Base-by-base conservation (phyloP, 2,888 invertebrate genomes). In the Eilema depressum region DNA sequence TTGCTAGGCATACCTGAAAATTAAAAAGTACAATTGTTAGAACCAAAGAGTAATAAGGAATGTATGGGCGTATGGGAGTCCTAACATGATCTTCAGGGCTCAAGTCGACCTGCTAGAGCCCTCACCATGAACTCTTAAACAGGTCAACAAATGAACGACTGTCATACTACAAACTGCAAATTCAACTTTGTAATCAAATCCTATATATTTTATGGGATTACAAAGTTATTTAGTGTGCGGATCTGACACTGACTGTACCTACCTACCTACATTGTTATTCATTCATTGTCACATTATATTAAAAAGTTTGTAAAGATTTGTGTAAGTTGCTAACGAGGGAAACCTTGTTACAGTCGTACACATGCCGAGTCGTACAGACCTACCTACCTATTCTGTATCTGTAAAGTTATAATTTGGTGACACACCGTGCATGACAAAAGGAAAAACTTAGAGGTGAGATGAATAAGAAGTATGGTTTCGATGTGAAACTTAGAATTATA, bases 1-100 rank as follows among this genome's bases (percentile, higher is more conserved):
- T 65, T 63, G 93, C 87, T 79, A 94, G 83, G 80, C 89, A 91
- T 76, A 93, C 89, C 94, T 94, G 92, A 75, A 93, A 92, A n/a
- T 8, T 26, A 17, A 63, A n/a, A 23, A 60, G 3, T 56, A 56
- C 30, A 53, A 28, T 12, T 41, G 20, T 17, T 47, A 33, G 47
- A 20, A 47, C 7, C 20, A 47, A 20, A 20, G 8, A 20, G 20
- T 20, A 17, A 2, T 5, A 41, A 41, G 41, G 17, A 41, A 41
- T 41, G 17, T 37, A 37, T 37, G 14, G 37, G 37, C 12, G 14
- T 37, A 1, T 37, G 37, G 37, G 14, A 7, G 30, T 30, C 7
- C 30, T 30, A 3, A 30, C n/a, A n/a, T n/a, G n/a, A n/a, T n/a
- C n/a, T n/a, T n/a, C n/a, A n/a, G n/a, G n/a, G n/a, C n/a, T n/a